Evolutionary conservation across 2,797 vertebrate genomes (phyloP).

Genomic region (Pelochelys cantorii): DNA sequence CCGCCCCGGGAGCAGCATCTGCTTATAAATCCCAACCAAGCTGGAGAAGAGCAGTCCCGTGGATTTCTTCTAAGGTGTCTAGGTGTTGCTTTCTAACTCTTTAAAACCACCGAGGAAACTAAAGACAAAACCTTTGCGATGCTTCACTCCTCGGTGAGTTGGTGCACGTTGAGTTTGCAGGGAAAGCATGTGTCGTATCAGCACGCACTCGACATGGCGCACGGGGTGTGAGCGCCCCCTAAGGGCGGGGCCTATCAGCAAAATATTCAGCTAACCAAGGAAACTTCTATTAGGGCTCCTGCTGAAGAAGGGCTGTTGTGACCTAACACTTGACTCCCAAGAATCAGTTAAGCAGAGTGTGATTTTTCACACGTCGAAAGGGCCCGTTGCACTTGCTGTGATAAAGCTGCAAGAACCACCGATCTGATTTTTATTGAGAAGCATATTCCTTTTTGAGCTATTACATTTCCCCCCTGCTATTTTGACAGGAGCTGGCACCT

Average conservation of each 20-base stretch:
- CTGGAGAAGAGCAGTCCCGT: neutral
- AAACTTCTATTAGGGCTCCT: neutral
- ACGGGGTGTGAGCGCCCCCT: neutral
- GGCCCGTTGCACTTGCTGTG: neutral
- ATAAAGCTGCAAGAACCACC: neutral
- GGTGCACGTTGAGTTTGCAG: fast-evolving
- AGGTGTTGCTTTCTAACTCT: constrained; percentile 35
- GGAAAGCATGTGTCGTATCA: neutral
- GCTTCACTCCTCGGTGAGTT: neutral
- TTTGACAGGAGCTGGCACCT: neutral
- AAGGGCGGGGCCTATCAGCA: neutral
- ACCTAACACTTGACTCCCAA: neutral
- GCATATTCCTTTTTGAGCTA: neutral
- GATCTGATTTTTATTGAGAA: neutral
- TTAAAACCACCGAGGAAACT: constrained; percentile 44
- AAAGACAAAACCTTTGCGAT: neutral
- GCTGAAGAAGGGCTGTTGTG: neutral
- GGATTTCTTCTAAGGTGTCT: constrained; percentile 39
- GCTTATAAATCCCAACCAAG: constrained; percentile 3
- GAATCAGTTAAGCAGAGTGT: fast-evolving
- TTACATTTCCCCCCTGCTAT: neutral
- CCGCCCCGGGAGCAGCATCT: neutral
- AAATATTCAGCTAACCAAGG: neutral
- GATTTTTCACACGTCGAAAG: neutral
- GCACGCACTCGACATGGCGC: neutral